These are phyloP conservation scores for Pholis gunnellus DNA, from an alignment of 2,113 vertebrate species.

Conservation along the genomic window DNA sequence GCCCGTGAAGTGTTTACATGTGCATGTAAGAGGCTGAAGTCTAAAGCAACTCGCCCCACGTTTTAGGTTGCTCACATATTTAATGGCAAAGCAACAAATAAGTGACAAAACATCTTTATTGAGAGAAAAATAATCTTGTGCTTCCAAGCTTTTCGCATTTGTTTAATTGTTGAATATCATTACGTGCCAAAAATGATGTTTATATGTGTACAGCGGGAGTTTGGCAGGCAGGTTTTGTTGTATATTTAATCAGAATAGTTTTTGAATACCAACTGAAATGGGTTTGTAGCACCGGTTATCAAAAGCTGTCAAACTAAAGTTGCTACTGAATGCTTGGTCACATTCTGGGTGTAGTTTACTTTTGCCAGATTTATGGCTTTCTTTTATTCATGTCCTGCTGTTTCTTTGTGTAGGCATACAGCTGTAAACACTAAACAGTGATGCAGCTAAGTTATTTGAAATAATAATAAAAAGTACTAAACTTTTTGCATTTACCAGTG, in stretches of 20 bases:
- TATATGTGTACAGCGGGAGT: neutral
- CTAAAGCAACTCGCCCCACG: neutral
- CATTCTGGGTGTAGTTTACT: neutral
- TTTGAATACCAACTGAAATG: neutral
- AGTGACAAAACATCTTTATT: neutral
- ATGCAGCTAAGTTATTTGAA: neutral
- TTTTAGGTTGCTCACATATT: neutral
- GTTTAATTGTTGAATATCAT: slow-evolving; percentile 3
- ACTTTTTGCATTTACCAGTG: neutral
- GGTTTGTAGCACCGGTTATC: neutral
- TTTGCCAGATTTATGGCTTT: neutral
- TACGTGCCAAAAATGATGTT: neutral
- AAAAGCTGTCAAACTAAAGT: neutral
- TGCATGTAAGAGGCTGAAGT: neutral
- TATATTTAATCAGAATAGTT: neutral
- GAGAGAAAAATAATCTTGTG: neutral
- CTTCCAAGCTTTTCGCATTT: neutral
- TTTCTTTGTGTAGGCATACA: neutral
- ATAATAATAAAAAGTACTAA: neutral
- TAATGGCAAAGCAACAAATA: neutral
- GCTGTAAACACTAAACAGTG: neutral
- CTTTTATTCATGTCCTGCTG: neutral
- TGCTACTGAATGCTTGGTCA: neutral
- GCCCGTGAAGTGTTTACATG: slow-evolving; percentile 1
- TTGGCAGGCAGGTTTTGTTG: neutral